These are phyloP conservation scores for Neostethus bicornis DNA, from an alignment of 2,797 vertebrate species.

Conservation along the genomic window DNA sequence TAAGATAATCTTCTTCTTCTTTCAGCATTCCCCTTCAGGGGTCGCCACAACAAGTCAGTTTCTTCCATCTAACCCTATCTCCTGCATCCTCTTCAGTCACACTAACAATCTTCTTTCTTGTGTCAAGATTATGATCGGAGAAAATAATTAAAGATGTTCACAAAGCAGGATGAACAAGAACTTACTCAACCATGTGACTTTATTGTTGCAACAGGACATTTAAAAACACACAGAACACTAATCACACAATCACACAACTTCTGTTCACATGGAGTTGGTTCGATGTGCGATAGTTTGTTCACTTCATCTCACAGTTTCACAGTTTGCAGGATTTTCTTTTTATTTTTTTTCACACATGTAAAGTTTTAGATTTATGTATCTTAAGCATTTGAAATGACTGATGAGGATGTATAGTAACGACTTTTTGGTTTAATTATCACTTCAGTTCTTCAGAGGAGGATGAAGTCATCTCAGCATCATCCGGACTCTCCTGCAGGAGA, in stretches of 20 bases:
- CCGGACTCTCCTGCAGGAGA: slow-evolving; percentile 73
- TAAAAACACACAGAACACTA: slow-evolving; percentile 38
- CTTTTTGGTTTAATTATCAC: slow-evolving; percentile 40
- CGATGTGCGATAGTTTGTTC: not conserved
- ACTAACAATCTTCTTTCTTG: too few species aligned
- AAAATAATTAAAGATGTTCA: too few species aligned
- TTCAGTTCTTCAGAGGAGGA: slow-evolving; percentile 77
- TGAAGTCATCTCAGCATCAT: slow-evolving; percentile 66
- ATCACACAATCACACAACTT: slow-evolving; percentile 46
- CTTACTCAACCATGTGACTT: slow-evolving; percentile 48
- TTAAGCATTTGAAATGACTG: slow-evolving; percentile 20
- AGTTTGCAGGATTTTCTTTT: slow-evolving; percentile 7
- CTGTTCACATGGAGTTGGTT: slow-evolving; percentile 39
- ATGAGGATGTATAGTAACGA: slow-evolving; percentile 18
- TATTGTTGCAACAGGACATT: slow-evolving; percentile 63
- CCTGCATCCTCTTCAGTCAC: too few species aligned
- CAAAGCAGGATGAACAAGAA: slow-evolving; percentile 1
- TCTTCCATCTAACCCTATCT: too few species aligned
- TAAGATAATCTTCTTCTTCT: too few species aligned
- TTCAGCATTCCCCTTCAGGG: too few species aligned
- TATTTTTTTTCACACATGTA: slow-evolving; percentile 18
- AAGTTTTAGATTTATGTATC: slow-evolving; percentile 33
- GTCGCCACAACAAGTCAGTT: too few species aligned
- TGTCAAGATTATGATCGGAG: too few species aligned
- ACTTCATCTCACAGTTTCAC: not conserved